Evolutionary conservation across 1,140 invertebrate genomes (phyloP).

Genomic region (Dreissena rostriformis): DNA sequence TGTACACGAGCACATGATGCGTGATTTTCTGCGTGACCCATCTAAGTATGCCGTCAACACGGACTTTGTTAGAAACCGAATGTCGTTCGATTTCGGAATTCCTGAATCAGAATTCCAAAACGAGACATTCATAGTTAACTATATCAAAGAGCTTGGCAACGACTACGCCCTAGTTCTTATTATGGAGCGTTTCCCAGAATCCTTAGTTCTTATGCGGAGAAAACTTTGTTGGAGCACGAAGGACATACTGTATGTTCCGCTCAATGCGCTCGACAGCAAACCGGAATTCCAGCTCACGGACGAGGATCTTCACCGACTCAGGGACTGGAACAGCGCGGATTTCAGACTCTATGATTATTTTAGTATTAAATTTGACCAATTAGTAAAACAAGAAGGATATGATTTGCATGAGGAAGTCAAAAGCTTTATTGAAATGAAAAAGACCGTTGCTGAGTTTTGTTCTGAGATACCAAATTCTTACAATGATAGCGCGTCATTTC

Average conservation of each 20-base stretch:
- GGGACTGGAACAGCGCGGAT: constrained; percentile 63
- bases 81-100: constrained; percentile 73
- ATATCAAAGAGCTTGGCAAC: constrained; percentile 63
- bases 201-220: constrained; percentile 70
- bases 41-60: constrained; percentile 7
- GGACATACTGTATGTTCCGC: constrained; percentile 74
- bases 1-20: neutral
- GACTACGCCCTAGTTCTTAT: constrained; percentile 74
- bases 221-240: constrained; percentile 73
- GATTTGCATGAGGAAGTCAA: constrained; percentile 67
- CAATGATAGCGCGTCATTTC: too few relatives aligned
- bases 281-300: constrained; percentile 54
- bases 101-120: constrained; percentile 53
- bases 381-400: constrained; percentile 54
- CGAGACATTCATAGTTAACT: constrained; percentile 46
- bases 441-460: constrained; percentile 61
- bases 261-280: constrained; percentile 64
- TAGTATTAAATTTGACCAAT: constrained; percentile 53
- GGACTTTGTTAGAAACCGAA: constrained; percentile 67
- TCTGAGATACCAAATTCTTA: neutral
- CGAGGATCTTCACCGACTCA: constrained; percentile 52
- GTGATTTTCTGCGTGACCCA: constrained; percentile 49
- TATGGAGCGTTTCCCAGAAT: constrained; percentile 76
- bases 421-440: constrained; percentile 62
- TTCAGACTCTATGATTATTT: constrained; percentile 70